These are phyloP conservation scores for Cottus gobio DNA, from an alignment of 2,113 vertebrate species.

Conservation along the genomic window DNA sequence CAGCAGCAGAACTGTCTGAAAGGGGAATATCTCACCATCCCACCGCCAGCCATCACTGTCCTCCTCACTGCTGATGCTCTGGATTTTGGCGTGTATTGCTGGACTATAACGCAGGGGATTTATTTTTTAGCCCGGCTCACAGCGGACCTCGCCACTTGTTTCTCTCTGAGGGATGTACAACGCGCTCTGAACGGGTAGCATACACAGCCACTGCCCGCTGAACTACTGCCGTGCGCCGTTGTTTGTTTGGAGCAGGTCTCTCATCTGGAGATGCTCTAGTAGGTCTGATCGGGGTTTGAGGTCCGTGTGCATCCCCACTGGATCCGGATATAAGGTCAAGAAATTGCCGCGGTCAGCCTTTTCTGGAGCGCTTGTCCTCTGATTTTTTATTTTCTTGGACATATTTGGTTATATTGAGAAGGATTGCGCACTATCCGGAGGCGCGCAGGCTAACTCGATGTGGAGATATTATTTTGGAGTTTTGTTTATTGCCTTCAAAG, in stretches of 20 bases:
- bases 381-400: constrained; percentile 25
- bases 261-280: constrained; percentile 63
- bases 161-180: constrained; percentile 76
- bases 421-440: constrained; percentile 73
- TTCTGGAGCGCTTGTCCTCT: constrained; percentile 45
- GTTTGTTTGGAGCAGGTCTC: constrained; percentile 58
- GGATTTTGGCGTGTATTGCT: constrained; percentile 66
- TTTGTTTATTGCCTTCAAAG: constrained; percentile 92
- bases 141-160: constrained; percentile 56
- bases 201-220: no score
- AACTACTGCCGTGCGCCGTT: constrained; percentile 69
- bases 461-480: constrained; percentile 97
- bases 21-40: constrained; percentile 67
- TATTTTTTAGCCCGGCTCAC: constrained; percentile 55
- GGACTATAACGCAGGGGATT: constrained; percentile 76
- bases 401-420: constrained; percentile 35
- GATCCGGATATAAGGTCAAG: constrained; percentile 70
- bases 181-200: no score
- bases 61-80: constrained; percentile 47
- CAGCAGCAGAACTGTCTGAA: constrained; percentile 50
- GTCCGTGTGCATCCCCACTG: constrained; percentile 33
- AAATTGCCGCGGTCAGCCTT: neutral
- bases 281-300: constrained; percentile 42
- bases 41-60: constrained; percentile 31
- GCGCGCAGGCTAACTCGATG: constrained; percentile 79